Evolutionary conservation across 2,888 invertebrate genomes (phyloP).

Genomic region (Cyrtodaria siliqua): DNA sequence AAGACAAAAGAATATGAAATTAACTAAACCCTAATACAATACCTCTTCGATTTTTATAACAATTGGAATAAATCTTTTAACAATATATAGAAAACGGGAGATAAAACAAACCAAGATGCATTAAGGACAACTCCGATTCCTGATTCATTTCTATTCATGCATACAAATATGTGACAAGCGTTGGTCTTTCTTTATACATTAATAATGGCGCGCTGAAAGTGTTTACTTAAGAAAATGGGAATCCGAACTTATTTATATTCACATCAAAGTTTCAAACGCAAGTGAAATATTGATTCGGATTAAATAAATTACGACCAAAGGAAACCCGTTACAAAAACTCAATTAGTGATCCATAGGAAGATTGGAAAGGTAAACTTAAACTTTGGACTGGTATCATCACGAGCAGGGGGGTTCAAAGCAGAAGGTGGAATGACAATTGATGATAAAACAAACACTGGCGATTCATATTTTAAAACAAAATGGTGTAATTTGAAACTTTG

Average conservation of each 20-base stretch:
- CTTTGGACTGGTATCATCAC: too few relatives aligned
- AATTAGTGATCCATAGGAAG: conserved; percentile 20
- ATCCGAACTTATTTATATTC: conserved; percentile 49
- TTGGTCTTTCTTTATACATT: conserved; percentile 55
- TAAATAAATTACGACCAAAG: conserved; percentile 13
- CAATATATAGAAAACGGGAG: conserved; percentile 47
- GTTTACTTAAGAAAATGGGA: conserved; percentile 65
- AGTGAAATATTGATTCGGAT: conserved; percentile 34
- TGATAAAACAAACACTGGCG: too few relatives aligned
- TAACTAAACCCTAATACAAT: conserved; percentile 57
- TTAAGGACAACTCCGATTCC: conserved; percentile 39
- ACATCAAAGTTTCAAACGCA: conserved; percentile 40
- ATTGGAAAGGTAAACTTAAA: conserved; percentile 1
- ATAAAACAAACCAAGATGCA: conserved; percentile 55
- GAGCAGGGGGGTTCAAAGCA: too few relatives aligned
- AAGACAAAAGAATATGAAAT: conserved; percentile 59
- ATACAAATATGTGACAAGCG: conserved; percentile 39
- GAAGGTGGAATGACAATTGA: too few relatives aligned
- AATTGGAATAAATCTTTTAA: conserved; percentile 60
- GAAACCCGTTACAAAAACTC: conserved; percentile 12
- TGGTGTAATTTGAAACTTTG: too few relatives aligned
- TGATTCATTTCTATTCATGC: conserved; percentile 43
- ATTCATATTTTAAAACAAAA: too few relatives aligned
- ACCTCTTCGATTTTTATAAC: conserved; percentile 47
- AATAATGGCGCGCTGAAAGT: conserved; percentile 44